Conservation (phyloP, 2,797 vertebrate genomes). For the Vireo griseus region DNA sequence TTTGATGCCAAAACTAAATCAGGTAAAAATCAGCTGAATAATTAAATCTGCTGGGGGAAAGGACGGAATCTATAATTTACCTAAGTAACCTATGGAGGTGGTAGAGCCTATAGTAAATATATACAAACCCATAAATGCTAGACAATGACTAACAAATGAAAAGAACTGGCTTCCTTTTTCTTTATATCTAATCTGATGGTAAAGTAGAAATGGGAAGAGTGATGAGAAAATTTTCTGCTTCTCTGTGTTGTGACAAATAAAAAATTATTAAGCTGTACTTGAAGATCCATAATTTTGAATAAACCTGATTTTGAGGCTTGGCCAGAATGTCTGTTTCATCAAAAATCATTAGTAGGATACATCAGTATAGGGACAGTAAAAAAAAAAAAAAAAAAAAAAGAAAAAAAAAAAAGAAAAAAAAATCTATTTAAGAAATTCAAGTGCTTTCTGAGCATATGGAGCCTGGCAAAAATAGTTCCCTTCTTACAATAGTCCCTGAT, state of each 20-base stretch:
- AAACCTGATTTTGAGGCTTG: neutral
- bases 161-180: neutral
- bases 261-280: neutral
- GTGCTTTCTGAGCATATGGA: constrained; percentile 53
- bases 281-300: neutral
- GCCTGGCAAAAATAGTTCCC: constrained; percentile 45
- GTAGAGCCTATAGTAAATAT: neutral
- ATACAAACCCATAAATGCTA: neutral
- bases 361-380: neutral
- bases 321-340: neutral
- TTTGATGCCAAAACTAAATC: neutral
- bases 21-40: neutral
- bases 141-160: neutral
- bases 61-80: neutral
- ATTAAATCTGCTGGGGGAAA: neutral
- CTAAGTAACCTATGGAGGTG: neutral
- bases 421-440: constrained; percentile 21
- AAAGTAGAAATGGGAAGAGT: neutral
- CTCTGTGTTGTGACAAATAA: neutral
- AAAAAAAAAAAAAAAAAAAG: neutral
- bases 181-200: neutral
- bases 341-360: constrained; percentile 7
- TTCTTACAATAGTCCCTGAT: constrained; percentile 52
- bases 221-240: neutral
- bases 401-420: neutral